Evolutionary conservation across 2,797 vertebrate species (phyloP).

Genomic region (Bryconaethiops microstoma): DNA sequence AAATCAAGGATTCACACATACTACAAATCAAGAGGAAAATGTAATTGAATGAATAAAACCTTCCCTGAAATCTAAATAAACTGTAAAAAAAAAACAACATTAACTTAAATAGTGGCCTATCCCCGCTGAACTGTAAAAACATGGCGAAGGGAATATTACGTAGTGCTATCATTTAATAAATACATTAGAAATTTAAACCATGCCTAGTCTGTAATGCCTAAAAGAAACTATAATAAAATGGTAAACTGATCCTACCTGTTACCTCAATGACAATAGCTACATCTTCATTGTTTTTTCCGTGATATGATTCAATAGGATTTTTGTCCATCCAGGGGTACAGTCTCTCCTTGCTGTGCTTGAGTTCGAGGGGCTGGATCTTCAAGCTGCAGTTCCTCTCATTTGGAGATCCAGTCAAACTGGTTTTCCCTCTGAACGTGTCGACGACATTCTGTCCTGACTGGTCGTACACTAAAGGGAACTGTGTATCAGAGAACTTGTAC

Average conservation of each 20-base stretch:
- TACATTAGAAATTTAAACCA: background rate
- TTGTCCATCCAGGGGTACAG: slow-evolving; percentile 69
- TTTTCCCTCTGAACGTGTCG: slow-evolving; percentile 51
- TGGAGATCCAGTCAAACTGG: slow-evolving; percentile 47
- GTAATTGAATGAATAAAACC: too few species aligned
- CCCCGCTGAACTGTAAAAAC: too few species aligned
- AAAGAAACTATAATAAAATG: background rate
- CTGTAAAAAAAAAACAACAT: too few species aligned
- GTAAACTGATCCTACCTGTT: slow-evolving; percentile 9
- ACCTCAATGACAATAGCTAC: slow-evolving; percentile 25
- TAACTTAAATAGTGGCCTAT: too few species aligned
- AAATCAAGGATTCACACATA: too few species aligned
- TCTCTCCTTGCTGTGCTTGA: slow-evolving; percentile 51
- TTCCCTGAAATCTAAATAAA: too few species aligned
- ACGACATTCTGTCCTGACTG: slow-evolving; percentile 1
- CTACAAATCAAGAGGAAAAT: too few species aligned
- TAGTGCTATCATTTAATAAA: too few species aligned
- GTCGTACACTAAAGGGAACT: slow-evolving; percentile 55
- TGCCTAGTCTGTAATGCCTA: background rate
- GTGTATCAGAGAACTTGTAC: slow-evolving; percentile 58
- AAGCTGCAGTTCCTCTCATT: slow-evolving; percentile 62
- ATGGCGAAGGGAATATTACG: too few species aligned
- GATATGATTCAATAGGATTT: slow-evolving; percentile 52
- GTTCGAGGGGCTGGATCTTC: slow-evolving; percentile 59
- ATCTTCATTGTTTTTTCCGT: slow-evolving; percentile 31